Evolutionary conservation across 1,140 invertebrate genomes (phyloP).

Genomic region (Saccostrea echinata): DNA sequence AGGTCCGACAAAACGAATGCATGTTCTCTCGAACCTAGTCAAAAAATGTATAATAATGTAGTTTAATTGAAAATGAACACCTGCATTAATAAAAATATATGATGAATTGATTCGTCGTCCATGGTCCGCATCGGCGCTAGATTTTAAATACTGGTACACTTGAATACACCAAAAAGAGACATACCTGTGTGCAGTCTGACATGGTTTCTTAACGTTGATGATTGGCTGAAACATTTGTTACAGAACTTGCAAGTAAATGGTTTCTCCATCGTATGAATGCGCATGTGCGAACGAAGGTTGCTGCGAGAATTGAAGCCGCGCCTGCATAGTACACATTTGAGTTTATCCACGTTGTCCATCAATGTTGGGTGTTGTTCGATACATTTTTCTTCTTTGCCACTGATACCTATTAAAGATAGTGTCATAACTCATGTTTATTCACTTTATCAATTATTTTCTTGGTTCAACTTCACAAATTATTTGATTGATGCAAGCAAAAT

Average conservation of each 20-base stretch:
- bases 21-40: too few species aligned
- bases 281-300: slow-evolving; percentile 84
- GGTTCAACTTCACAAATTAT: background rate
- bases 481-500: background rate
- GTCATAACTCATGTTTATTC: too few species aligned
- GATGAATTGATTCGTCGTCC: too few species aligned
- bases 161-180: background rate
- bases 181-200: slow-evolving; percentile 76
- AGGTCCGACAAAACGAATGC: too few species aligned
- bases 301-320: slow-evolving; percentile 60
- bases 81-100: too few species aligned
- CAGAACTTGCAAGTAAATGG: slow-evolving; percentile 84
- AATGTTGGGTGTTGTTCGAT: background rate
- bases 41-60: too few species aligned
- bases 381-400: background rate
- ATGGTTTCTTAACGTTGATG: slow-evolving; percentile 76
- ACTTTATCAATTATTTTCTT: too few species aligned
- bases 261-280: slow-evolving; percentile 96
- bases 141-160: too few species aligned
- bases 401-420: background rate
- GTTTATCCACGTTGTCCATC: background rate
- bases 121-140: too few species aligned
- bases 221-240: slow-evolving; percentile 68
- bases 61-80: too few species aligned
- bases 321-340: slow-evolving; percentile 56